These are phyloP conservation scores for Chrysomela aeneicollis DNA, from an alignment of 2,888 invertebrate species.

Conservation along the genomic window DNA sequence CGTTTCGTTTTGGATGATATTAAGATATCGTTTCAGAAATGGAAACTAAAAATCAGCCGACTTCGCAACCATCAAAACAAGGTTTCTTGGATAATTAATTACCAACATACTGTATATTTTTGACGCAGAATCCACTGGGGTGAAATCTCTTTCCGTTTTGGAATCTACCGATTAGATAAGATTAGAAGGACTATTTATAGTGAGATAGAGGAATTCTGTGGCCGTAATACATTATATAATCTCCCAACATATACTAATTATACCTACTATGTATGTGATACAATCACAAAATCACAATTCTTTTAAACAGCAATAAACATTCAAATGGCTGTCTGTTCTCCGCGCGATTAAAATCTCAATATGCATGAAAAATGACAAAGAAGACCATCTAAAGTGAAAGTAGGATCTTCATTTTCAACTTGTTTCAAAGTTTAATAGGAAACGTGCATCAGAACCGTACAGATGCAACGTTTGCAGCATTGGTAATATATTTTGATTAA, in stretches of 20 bases:
- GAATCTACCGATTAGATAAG: background rate
- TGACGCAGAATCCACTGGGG: no score
- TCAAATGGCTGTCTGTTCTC: background rate
- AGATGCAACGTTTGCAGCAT: background rate
- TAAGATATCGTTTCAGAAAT: no score
- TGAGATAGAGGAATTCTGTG: no score
- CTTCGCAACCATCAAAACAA: no score
- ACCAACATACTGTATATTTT: no score
- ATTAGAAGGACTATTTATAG: background rate
- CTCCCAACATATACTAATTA: background rate
- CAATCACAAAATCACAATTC: background rate
- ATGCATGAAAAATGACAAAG: background rate
- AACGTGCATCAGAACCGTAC: background rate
- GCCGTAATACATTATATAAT: background rate
- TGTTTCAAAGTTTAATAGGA: background rate
- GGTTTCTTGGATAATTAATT: no score
- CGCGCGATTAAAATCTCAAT: background rate
- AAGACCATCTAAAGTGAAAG: slow-evolving; percentile 5
- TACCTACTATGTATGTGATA: background rate
- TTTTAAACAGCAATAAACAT: slow-evolving; percentile 1
- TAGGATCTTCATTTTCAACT: slow-evolving; percentile 3
- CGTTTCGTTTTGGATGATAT: no score
- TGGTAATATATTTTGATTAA: no score
- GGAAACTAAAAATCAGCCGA: no score
- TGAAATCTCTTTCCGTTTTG: background rate